Conservation (phyloP, 2,113 vertebrate species). For the Dryoscopus gambensis region DNA sequence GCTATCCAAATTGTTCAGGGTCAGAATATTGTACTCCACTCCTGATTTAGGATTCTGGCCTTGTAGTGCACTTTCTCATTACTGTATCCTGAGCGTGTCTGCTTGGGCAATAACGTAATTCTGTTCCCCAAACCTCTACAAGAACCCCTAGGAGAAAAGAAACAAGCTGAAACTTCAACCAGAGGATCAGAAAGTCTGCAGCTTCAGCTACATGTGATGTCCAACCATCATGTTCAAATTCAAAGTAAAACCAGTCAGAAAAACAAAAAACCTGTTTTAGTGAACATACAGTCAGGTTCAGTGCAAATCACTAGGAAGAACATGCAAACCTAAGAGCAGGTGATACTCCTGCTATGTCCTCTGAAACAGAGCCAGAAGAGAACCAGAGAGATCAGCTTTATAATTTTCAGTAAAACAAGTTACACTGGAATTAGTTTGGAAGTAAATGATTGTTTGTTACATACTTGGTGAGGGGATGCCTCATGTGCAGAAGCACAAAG, state of each 20-base stretch:
- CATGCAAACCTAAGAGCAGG: background rate
- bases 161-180: background rate
- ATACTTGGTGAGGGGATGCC: fast-evolving
- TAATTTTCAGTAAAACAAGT: background rate
- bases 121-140: background rate
- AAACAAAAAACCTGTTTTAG: background rate
- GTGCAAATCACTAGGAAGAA: background rate
- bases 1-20: background rate
- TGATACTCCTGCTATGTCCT: background rate
- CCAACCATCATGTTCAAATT: background rate
- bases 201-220: background rate
- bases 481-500: background rate
- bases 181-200: background rate
- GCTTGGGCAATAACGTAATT: background rate
- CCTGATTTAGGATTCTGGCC: background rate
- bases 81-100: background rate
- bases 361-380: background rate
- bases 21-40: background rate
- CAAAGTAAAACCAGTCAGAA: background rate
- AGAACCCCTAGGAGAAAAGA: background rate
- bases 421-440: background rate
- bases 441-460: background rate
- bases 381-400: background rate
- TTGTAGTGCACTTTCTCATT: background rate
- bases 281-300: background rate